These are phyloP conservation scores for Apostichopus californicus DNA, from an alignment of 35 echinoderm and acorn worm species.

Conservation along the genomic window DNA sequence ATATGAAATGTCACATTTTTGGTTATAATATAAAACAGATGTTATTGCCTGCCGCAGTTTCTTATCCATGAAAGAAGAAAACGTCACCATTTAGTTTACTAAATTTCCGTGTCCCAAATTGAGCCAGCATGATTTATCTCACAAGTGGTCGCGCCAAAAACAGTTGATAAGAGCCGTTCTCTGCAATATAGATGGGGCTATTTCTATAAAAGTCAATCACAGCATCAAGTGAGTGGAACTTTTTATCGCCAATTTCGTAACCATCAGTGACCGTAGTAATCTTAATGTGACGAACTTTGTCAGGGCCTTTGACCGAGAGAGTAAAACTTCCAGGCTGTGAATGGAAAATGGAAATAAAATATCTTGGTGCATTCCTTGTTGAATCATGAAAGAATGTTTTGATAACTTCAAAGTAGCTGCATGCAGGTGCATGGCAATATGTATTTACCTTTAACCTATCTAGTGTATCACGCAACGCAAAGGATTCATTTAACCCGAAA, in stretches of 20 bases:
- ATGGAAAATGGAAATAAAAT: not conserved
- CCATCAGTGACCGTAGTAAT: constrained; percentile 9
- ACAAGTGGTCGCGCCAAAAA: not conserved
- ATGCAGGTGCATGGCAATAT: no score
- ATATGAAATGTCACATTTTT: no score
- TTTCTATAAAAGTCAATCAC: constrained; percentile 47
- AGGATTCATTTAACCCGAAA: no score
- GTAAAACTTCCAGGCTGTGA: constrained; percentile 45
- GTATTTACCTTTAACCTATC: no score
- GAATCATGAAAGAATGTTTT: no score
- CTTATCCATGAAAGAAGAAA: not conserved
- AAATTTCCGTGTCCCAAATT: no score
- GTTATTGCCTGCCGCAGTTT: not conserved
- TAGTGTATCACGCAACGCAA: no score
- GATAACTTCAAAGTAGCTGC: no score
- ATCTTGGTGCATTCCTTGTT: no score
- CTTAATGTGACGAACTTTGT: constrained; percentile 35
- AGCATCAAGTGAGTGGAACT: constrained; percentile 36
- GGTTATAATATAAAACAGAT: no score
- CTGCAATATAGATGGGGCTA: constrained; percentile 37
- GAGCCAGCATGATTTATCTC: no score
- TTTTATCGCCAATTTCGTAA: constrained; percentile 47
- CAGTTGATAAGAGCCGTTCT: not conserved
- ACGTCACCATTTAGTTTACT: no score
- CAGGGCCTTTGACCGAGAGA: constrained; percentile 30